Conservation (phyloP, 2,113 vertebrate genomes). For the Oplegnathus fasciatus region DNA sequence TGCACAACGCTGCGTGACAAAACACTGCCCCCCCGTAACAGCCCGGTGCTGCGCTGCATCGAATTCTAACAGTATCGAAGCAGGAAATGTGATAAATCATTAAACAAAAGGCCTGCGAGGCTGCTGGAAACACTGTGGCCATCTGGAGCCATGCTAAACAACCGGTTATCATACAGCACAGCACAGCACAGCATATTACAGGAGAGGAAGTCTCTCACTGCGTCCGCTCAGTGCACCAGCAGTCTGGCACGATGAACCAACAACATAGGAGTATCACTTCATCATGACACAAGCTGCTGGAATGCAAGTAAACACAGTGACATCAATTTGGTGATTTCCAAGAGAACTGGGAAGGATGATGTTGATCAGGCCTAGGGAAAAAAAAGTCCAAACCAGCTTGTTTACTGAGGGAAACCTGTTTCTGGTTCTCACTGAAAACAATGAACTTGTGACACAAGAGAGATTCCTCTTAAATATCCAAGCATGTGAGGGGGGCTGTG, state of each 20-base stretch:
- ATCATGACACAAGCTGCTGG: constrained; percentile 52
- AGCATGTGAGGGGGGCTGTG: background rate
- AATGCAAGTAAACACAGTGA: constrained; percentile 52
- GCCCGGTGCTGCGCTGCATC: constrained; percentile 17
- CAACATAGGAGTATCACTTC: constrained; percentile 34
- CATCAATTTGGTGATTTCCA: constrained; percentile 50
- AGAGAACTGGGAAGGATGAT: background rate
- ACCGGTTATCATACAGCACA: constrained; percentile 45
- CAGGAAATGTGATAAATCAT: constrained; percentile 73
- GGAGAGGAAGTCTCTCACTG: constrained; percentile 15
- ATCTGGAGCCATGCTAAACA: constrained; percentile 61
- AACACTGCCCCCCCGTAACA: constrained; percentile 32
- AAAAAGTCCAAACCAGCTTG: constrained; percentile 2
- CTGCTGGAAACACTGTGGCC: constrained; percentile 45
- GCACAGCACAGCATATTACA: constrained; percentile 37
- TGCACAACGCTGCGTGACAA: constrained; percentile 44
- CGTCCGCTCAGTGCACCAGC: constrained; percentile 26
- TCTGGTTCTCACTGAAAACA: constrained; percentile 5
- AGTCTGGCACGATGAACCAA: constrained; percentile 17
- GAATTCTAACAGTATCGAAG: constrained; percentile 57
- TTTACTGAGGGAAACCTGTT: constrained; percentile 10
- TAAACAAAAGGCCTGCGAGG: constrained; percentile 58
- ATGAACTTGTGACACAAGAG: background rate
- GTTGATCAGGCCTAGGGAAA: background rate
- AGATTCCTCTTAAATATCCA: constrained; percentile 7